Base-by-base conservation (phyloP, 2,113 vertebrate species). In the Carassius gibelio region DNA sequence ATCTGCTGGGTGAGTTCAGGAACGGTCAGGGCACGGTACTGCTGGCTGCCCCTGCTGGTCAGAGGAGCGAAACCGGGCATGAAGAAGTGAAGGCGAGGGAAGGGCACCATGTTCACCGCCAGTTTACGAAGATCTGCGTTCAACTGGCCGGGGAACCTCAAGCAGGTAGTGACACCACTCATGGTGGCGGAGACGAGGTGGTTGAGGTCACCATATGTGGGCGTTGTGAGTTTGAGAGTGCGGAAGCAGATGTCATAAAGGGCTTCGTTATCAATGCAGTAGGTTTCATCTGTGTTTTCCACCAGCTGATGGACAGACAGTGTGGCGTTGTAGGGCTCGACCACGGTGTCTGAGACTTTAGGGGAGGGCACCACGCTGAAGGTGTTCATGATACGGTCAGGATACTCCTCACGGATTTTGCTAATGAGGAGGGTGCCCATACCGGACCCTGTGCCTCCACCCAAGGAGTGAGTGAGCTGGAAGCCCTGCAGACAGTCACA, bases 171-270 rank as follows among this genome's bases (percentile, higher is more conserved):
- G 64, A 90, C 87, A 0, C 89, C 89, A 11, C 89, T 90, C 89
- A 90, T 90, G 45, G 89, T 90, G 62, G 85, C 42, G 42, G 87
- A 90, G n/a, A 90, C 89, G 0, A 90, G 84, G 38, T 90, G 89
- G 82, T 90, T 90, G 77, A 90, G 87, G 75, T 89, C 88, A 19
- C 95, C 95, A 0, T 95, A 95, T 38, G 95, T 96, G 2, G 95
- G 95, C 0, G 94, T 96, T 86, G 95, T 95, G 68, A 95, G 90
- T 90, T 96, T 96, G 2, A 96, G 94, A 8, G 95, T 96, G 42
- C 94, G 95, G 93, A 95, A 96, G 89, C 94, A 95, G 92, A 95
- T 96, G 82, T 95, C 95, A 8, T 96, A 94, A 71, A 97, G 93
- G 61, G 95, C 94, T 14, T 96, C 95, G 0, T 97, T 97, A 79